These are phyloP conservation scores for Microctenopoma lineatum DNA, from an alignment of 2,797 vertebrate genomes.

Conservation along the genomic window DNA sequence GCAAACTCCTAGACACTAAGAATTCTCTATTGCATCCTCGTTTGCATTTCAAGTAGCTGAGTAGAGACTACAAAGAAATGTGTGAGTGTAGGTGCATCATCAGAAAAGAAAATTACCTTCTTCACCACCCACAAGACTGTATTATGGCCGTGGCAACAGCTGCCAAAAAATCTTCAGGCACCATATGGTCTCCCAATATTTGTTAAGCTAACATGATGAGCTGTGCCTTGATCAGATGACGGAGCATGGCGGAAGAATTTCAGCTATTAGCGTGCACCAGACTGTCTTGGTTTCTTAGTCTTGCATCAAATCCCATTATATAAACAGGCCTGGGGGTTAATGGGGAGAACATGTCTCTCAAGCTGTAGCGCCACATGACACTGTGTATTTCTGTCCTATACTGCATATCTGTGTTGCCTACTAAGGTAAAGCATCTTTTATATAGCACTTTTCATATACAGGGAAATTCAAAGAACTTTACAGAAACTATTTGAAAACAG, in stretches of 20 bases:
- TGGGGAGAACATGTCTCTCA: slow-evolving; percentile 46
- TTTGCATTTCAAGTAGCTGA: slow-evolving; percentile 73
- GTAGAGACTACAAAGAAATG: slow-evolving; percentile 48
- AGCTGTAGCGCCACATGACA: slow-evolving; percentile 29
- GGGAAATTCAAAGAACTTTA: too few relatives aligned
- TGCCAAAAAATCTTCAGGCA: slow-evolving; percentile 57
- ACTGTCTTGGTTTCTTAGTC: slow-evolving; percentile 50
- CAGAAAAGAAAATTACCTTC: slow-evolving; percentile 64
- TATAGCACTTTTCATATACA: too few relatives aligned
- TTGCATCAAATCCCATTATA: slow-evolving; percentile 62
- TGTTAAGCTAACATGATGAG: slow-evolving; percentile 72
- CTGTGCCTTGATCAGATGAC: slow-evolving; percentile 70
- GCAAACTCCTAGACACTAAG: slow-evolving; percentile 47
- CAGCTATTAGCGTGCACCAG: slow-evolving; percentile 57
- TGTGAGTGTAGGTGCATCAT: slow-evolving; percentile 41
- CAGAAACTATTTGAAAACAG: too few relatives aligned
- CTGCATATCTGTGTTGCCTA: slow-evolving; percentile 11
- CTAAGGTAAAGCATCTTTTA: not conserved
- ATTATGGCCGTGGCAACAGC: slow-evolving; percentile 30
- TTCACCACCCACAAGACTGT: slow-evolving; percentile 40
- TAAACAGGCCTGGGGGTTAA: slow-evolving; percentile 64
- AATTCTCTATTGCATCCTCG: slow-evolving; percentile 35
- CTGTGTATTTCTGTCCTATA: slow-evolving; percentile 10
- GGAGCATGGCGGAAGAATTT: slow-evolving; percentile 45
- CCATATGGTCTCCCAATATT: slow-evolving; percentile 67